These are phyloP conservation scores for Hyles lineata DNA, from an alignment of 2,888 invertebrate genomes.

Conservation along the genomic window DNA sequence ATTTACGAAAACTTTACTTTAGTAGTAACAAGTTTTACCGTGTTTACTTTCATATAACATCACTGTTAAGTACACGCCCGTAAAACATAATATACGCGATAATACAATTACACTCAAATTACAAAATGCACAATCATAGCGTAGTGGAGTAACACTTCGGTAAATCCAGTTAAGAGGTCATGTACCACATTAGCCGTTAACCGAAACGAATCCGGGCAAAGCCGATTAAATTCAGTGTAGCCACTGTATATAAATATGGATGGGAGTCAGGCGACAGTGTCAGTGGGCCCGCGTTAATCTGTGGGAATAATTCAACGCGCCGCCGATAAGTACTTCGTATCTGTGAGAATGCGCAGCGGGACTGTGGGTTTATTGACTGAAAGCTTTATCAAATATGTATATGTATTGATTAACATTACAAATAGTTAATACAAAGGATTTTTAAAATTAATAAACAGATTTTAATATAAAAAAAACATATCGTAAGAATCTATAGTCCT, in stretches of 20 bases:
- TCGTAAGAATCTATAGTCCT: no score
- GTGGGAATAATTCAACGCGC: slow-evolving; percentile 37
- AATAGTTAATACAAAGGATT: no score
- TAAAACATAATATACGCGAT: background rate
- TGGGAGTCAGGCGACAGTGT: slow-evolving; percentile 48
- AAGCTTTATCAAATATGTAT: background rate
- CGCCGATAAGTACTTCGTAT: slow-evolving; percentile 30
- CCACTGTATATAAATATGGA: slow-evolving; percentile 54
- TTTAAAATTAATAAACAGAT: no score
- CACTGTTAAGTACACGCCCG: background rate
- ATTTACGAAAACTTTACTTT: no score
- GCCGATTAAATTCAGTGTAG: slow-evolving; percentile 49
- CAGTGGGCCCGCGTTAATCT: slow-evolving; percentile 53
- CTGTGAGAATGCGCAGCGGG: slow-evolving; percentile 2
- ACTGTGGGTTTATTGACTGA: slow-evolving; percentile 12
- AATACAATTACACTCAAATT: background rate
- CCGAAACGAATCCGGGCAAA: slow-evolving; percentile 40
- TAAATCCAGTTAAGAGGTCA: slow-evolving; percentile 29
- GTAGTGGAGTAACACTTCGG: slow-evolving; percentile 7
- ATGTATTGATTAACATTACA: background rate
- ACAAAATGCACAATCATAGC: background rate
- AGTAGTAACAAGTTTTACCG: no score
- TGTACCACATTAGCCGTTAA: slow-evolving; percentile 35
- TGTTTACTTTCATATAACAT: no score
- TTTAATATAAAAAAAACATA: no score